Evolutionary conservation across 1,140 invertebrate genomes (phyloP), one percentile per base, ranked within the genome.

Genomic region (Zaprionus camerounensis): DNA sequence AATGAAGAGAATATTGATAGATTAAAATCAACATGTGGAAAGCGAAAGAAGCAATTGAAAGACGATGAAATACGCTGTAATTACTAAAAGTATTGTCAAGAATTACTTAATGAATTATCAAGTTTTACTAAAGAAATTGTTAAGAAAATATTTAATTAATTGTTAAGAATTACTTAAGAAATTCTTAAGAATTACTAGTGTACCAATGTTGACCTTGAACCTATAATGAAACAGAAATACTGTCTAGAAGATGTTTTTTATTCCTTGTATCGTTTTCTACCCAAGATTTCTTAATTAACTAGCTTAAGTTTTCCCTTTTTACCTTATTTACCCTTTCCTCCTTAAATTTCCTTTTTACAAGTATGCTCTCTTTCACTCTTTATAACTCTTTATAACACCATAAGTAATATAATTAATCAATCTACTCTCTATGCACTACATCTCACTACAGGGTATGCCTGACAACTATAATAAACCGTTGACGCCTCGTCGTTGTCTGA

Each of bases 1-100:
- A 49, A 34, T 58, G 63, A 64, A 61, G 46, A 44, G 41, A 58
- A 63, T 76, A 61, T 66, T 31, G 53, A 68, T 67, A 73, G 62
- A 81, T 59, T 46, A 26, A 28, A 51, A 44, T 68, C 57, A 62
- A 51, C 38, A 66, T 66, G 69, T 56, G 24, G 36, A 28, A 22
- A 12, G 11, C 17, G 0, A 6, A 6, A 0, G 9, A 9, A n/a
- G 1, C 1, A 3, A 1, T 22, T 70, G 72, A 57, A 49, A 12
- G 38, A 20, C 51, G 1, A 13, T 20, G 5, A 13, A 13, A 62
- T 59, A 62, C 12, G 26, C 57, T 69, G 49, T 38, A 63, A 61
- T 24, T 7, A 26, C n/a, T n/a, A 12, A 17, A 38, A 1, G 11
- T 22, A 24, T 5, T 41, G 2, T 2, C 11, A 3, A 17, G 17